phyloP scores from a whole-genome alignment of 2,888 invertebrate species.

The Nemurella pictetii region DNA sequence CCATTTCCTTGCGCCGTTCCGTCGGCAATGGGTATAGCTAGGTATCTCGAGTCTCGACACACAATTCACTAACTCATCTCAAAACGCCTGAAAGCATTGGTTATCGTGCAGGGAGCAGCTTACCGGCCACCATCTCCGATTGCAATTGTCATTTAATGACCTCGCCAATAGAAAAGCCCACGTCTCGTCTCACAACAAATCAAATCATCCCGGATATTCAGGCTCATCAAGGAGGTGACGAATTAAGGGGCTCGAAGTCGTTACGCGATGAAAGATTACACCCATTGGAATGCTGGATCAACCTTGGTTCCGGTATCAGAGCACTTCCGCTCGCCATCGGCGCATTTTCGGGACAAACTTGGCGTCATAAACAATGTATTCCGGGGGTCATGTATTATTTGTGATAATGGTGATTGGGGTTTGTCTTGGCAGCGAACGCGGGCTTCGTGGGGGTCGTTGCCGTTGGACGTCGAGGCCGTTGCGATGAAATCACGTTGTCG shows the following conservation, averaged over 20 bases:
- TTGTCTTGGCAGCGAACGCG: too few relatives aligned
- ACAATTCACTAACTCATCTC: background rate
- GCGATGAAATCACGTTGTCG: background rate
- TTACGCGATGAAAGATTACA: constrained; percentile 6
- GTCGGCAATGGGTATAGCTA: background rate
- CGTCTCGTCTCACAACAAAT: constrained; percentile 4
- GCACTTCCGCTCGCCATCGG: background rate
- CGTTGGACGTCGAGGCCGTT: background rate
- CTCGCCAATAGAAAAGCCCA: background rate
- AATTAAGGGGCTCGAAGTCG: background rate
- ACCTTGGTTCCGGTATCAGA: background rate
- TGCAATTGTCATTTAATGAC: background rate
- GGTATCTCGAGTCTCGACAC: background rate
- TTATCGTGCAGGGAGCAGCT: background rate
- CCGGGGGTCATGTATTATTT: background rate
- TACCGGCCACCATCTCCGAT: background rate
- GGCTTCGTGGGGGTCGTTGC: too few relatives aligned
- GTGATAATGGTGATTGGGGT: constrained; percentile 5
- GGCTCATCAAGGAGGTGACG: background rate
- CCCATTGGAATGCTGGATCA: constrained; percentile 4
- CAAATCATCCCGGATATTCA: constrained; percentile 5
- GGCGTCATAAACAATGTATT: constrained; percentile 1
- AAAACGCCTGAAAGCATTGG: background rate
- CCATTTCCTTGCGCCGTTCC: background rate
- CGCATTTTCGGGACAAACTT: background rate